Percentiles rank a stretch among this genome's conserved stretches.
Evolutionary conservation across 1,140 invertebrate genomes (phyloP).

Genomic region (Bombus turneri): DNA sequence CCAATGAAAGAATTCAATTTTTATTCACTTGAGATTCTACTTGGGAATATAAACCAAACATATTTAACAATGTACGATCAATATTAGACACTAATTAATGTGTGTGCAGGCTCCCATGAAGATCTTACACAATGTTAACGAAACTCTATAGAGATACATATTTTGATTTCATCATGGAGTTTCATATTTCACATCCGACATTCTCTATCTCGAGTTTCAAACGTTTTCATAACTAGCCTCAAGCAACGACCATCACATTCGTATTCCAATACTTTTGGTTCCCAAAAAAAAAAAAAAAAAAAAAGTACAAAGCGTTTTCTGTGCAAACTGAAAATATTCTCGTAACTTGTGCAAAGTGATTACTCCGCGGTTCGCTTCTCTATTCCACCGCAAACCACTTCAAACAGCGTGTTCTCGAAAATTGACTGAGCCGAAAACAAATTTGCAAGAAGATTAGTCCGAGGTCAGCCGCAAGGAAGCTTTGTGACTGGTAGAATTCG

Average conservation of each 20-base stretch:
- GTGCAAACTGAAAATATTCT: background rate
- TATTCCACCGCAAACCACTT: background rate
- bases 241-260: background rate
- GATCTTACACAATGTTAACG: background rate
- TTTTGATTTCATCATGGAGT: background rate
- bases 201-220: background rate
- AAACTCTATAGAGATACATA: background rate
- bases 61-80: too few species aligned
- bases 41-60: too few species aligned
- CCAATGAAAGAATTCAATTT: too few species aligned
- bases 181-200: background rate
- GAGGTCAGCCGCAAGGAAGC: constrained; percentile 12
- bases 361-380: background rate
- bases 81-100: background rate
- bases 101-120: too few species aligned
- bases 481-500: constrained; percentile 16
- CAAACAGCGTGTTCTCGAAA: background rate
- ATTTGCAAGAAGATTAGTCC: constrained; percentile 25
- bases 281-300: too few species aligned
- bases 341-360: background rate
- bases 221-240: background rate
- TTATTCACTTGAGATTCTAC: too few species aligned
- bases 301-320: too few species aligned
- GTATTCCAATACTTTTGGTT: background rate
- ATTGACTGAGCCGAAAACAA: background rate